A percentile compares a stretch with the other conserved stretches of the same genome.
phyloP scores from a whole-genome alignment of 2,113 vertebrate species.

The Coryphaenoides rupestris region DNA sequence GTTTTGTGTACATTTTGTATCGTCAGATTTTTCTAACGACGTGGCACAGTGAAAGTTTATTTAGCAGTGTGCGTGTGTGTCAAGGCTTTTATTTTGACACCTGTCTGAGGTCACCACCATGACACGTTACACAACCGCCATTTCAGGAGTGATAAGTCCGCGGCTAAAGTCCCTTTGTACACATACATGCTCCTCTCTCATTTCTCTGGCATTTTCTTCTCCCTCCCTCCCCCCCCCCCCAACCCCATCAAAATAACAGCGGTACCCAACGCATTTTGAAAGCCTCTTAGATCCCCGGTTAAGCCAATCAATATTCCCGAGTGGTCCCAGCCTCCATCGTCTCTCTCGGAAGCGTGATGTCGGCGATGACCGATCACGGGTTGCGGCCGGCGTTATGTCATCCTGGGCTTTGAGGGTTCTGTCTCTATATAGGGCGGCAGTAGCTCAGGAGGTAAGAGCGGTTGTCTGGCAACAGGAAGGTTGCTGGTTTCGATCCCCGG shows the following conservation, averaged over 20 bases:
- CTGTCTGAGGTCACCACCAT: slow-evolving; percentile 24
- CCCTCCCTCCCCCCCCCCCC: no score
- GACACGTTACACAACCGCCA: slow-evolving; percentile 33
- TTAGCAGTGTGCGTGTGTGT: no score
- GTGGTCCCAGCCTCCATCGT: slow-evolving; percentile 34
- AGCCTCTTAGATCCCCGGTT: slow-evolving; percentile 31
- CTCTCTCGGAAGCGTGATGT: slow-evolving; percentile 41
- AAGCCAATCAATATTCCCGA: slow-evolving; percentile 44
- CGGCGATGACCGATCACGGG: not conserved
- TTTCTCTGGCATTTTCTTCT: slow-evolving; percentile 41
- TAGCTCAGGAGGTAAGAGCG: no score
- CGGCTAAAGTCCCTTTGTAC: slow-evolving; percentile 27
- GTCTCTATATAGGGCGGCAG: no score
- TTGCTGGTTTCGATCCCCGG: no score
- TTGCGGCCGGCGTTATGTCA: slow-evolving; percentile 30
- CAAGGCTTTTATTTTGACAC: slow-evolving; percentile 6
- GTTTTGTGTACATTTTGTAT: no score
- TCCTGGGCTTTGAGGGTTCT: slow-evolving; percentile 8
- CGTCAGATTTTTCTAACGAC: no score
- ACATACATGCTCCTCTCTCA: slow-evolving; percentile 3
- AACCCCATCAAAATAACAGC: slow-evolving; percentile 19
- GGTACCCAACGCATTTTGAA: slow-evolving; percentile 29
- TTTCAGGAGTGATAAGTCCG: slow-evolving; percentile 40
- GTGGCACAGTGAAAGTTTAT: no score
- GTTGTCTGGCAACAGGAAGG: no score